Evolutionary conservation across 1,140 invertebrate species (phyloP), one percentile per base, ranked within the genome.

Genomic region (Aethina tumida): DNA sequence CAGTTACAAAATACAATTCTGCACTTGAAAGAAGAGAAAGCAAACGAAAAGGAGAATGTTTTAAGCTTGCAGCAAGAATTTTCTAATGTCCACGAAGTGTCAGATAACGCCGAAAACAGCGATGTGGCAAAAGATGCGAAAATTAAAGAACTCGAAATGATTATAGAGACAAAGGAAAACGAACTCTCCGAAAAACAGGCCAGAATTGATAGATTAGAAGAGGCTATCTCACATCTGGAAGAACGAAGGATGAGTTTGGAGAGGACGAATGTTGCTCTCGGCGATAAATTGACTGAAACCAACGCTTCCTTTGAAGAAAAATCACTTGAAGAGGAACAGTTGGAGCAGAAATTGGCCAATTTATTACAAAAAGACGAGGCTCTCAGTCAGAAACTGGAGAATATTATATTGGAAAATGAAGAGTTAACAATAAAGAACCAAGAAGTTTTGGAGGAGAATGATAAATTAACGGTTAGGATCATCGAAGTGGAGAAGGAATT

Each of bases 141-240:
- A 59, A 53, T 84, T 13, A 75, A 81, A 53, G 78, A 84, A 58
- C 60, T 77, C 31, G 77, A 83, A 48, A 67, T 77, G 6, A 77
- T 79, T 44, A 76, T 83, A 26, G 80, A 84, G 56, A 76, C 70
- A 32, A 62, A 84, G 26, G 76, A 84, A 47, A 61, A 66, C 10
- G 79, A 84, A 45, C 62, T 79, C n/a, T 58, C 56, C 0, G 75
- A 75, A 37, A 74, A 74, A 18, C 77, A 75, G 43, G 68, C 67
- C 4, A 68, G 68, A 45, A 68, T 73, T 31, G 59, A 57, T n/a
- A 64, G 65, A 5, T 62, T 80, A 2, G 72, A 80, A 57, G 71
- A 79, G 55, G 66, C 64, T 35, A 53, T 73, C 9, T 67, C 66
- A 12, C 52, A 54, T 2, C 65, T 77, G 54, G 70, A 75, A 41